Base-by-base conservation (phyloP, 2,888 invertebrate genomes). In the Ophioninae sp. region DNA sequence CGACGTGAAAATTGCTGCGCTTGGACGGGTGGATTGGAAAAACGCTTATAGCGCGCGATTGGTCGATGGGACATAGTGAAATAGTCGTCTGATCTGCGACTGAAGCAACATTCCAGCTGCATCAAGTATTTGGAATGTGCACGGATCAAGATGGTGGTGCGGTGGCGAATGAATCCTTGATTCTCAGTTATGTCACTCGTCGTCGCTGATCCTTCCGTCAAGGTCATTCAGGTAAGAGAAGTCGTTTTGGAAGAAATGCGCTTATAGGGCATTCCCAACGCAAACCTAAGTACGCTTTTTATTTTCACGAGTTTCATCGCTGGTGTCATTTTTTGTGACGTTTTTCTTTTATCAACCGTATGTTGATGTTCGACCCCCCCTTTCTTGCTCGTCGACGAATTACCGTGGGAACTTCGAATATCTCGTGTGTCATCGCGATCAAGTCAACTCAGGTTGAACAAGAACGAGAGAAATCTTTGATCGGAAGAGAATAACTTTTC, bases 71-170 rank as follows among this genome's bases (percentile, higher is more conserved):
- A 70, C 69, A 59, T 62, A 68, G 70, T 76, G 73, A 81, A 80
- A 79, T 68, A 77, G 76, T 83, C 76, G 74, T 74, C 82, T 80
- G 74, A 72, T 79, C 79, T 30, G 81, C 62, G 80, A 57, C 61
- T 69, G 81, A 20, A 82, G 72, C 79, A 81, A 85, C 84, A 86
- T 87, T 86, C 87, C 87, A 87, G 82, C 86, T 87, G 86, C 80
- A 77, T 81, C 77, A 74, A 80, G 77, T 82, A 86, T 85, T 86
- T 86, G 86, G 86, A 86, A 89, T 89, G 89, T 86, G 72, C 75
- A 76, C 85, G 86, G 88, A 90, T 90, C 91, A 91, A 91, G 90
- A 90, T 91, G 90, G 90, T 88, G 91, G 88, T 87, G 87, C 83
- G 87, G 86, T 65, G 77, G 87, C 86, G 86, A 87, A 89, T 87